A percentile compares a stretch with the other conserved stretches of the same genome.
These are phyloP conservation scores for Gephyroberyx darwinii DNA, from an alignment of 2,797 vertebrate genomes.

Conservation along the genomic window DNA sequence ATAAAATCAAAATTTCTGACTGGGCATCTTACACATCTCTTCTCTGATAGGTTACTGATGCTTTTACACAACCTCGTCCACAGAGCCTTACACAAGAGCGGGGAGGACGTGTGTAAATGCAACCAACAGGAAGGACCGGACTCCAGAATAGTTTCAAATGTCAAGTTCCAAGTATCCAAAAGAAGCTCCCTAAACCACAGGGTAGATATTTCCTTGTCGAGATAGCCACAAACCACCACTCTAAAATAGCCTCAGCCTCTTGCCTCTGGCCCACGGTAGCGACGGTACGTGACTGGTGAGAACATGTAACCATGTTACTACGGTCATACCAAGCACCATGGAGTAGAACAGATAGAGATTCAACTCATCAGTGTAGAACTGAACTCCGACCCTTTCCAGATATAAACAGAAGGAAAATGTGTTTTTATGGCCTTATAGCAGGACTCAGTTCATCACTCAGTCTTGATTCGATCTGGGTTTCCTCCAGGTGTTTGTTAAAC, in stretches of 20 bases:
- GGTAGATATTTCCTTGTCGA: conserved; percentile 82
- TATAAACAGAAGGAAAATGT: conserved; percentile 20
- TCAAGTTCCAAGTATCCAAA: conserved; percentile 75
- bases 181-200: conserved; percentile 77
- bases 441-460: conserved; percentile 34
- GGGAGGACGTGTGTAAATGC: conserved; percentile 61
- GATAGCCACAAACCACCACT: conserved; percentile 76
- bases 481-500: conserved; percentile 7
- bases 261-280: conserved; percentile 44
- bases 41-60: conserved; percentile 34
- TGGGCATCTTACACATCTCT: conserved; percentile 16
- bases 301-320: conserved; percentile 55
- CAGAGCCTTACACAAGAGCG: conserved; percentile 49
- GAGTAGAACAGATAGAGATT: conserved; percentile 42
- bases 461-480: conserved; percentile 29
- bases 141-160: conserved; percentile 77
- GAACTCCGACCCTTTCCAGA: not conserved
- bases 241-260: conserved; percentile 71
- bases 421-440: conserved; percentile 6
- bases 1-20: not conserved
- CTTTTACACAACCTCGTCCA: conserved; percentile 43
- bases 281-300: conserved; percentile 73
- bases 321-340: conserved; percentile 60
- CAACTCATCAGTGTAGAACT: conserved; percentile 21
- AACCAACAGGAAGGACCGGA: conserved; percentile 73